Base-by-base conservation (phyloP, 2,888 invertebrate species). In the Adineta ricciae region DNA sequence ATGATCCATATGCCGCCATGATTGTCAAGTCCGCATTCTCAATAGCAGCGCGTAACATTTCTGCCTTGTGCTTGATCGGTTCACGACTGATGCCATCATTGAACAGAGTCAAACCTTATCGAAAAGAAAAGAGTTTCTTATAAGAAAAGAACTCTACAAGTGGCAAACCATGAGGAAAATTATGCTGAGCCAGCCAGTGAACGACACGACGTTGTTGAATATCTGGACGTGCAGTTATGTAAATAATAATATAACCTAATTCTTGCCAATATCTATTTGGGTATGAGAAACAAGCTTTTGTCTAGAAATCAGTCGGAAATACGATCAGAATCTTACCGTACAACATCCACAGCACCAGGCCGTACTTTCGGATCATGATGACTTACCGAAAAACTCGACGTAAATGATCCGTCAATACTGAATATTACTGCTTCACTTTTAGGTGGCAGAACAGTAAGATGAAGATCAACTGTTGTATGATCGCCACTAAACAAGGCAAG, bases 361-460 rank as follows among this genome's bases (percentile, higher is more conserved):
- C 98, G 92, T 2, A 99, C 97, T 93, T 97, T 97, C 0, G 92
- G 98, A 92, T 99, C 98, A 54, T 89, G 89, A 78, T 98, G 99
- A 84, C 97, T 97, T 21, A 99, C 98, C 16, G 98, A 98, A 90
- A 99, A 95, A 88, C 97, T 97, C 3, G 97, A 97, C 24, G 98
- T 97, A 91, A 99, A 97, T 1, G 97, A 97, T 27, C 99, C 99
- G 90, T 99, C 99, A 89, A 99, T 98, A 91, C 97, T 98, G 91
- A 99, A 99, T 24, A 99, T 97, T 52, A 98, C 94, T 88, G 95
- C 95, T 91, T 97, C 97, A 5, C 98, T 98, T 90, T 94, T 93
- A 1, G 96, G 95, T 84, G 98, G 98, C 87, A 99, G 94, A 84
- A 99, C 96, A 86, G 97, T 94, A 90, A 99, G 92, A 90, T 94